These are phyloP conservation scores for Oxyscelio sp. DNA, from an alignment of 2,888 invertebrate species.

Conservation along the genomic window DNA sequence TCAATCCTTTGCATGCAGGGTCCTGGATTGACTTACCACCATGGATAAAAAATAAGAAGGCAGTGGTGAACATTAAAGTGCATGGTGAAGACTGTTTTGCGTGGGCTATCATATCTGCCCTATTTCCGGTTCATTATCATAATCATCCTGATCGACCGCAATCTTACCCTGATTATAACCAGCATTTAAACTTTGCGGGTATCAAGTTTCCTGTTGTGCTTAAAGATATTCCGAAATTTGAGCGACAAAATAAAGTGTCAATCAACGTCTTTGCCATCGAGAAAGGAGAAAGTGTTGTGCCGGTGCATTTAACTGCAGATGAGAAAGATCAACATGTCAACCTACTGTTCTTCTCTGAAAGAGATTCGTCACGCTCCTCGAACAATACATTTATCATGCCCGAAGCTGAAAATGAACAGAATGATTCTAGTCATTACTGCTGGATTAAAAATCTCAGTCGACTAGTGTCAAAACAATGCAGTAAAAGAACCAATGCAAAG, in stretches of 20 bases:
- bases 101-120: slow-evolving; percentile 36
- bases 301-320: slow-evolving; percentile 3
- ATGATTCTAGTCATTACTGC: slow-evolving; percentile 4
- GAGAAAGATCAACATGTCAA: slow-evolving; percentile 14
- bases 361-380: too few species aligned
- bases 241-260: slow-evolving; percentile 12
- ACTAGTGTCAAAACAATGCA: neutral
- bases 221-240: slow-evolving; percentile 22
- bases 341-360: neutral
- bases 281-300: neutral
- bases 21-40: slow-evolving; percentile 39
- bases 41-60: slow-evolving; percentile 26
- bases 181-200: neutral
- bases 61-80: slow-evolving; percentile 20
- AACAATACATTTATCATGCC: too few species aligned
- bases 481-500: neutral
- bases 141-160: neutral
- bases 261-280: slow-evolving; percentile 5
- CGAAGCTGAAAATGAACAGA: too few species aligned
- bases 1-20: slow-evolving; percentile 51
- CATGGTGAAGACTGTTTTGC: slow-evolving; percentile 38
- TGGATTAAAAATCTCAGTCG: slow-evolving; percentile 27
- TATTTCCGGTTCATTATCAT: neutral
- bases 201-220: slow-evolving; percentile 12
- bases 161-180: slow-evolving; percentile 12